Evolutionary conservation across 2,888 invertebrate genomes (phyloP).

Genomic region (Dexiosoma caninum): DNA sequence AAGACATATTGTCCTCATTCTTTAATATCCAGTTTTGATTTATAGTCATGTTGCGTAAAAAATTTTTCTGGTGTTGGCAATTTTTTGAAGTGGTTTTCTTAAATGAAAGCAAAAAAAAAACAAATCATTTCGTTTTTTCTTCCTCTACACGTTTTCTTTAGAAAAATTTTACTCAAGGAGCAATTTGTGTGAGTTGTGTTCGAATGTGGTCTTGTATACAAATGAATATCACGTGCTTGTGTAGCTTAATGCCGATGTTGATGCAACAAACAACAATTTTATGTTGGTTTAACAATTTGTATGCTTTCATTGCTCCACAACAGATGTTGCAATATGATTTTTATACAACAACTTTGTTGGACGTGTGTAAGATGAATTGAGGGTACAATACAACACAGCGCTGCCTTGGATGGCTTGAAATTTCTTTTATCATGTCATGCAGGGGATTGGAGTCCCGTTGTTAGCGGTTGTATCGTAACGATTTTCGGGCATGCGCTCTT

Average conservation of each 20-base stretch:
- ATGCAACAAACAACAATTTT: constrained; percentile 52
- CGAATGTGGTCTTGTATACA: constrained; percentile 54
- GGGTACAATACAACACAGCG: no score
- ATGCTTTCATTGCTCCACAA: constrained; percentile 7
- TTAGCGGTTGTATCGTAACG: neutral
- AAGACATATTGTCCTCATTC: neutral
- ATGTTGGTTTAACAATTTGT: neutral
- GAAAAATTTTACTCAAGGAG: constrained; percentile 7
- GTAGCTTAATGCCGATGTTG: constrained; percentile 53
- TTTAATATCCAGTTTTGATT: neutral
- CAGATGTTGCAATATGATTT: constrained; percentile 60
- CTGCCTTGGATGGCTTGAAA: neutral
- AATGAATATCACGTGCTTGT: constrained; percentile 62
- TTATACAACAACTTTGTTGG: constrained; percentile 25
- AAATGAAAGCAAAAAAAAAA: constrained; percentile 15
- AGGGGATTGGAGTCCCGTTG: neutral
- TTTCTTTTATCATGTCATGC: neutral
- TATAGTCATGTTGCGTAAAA: neutral
- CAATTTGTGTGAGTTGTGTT: constrained; percentile 47
- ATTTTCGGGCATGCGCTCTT: constrained; percentile 25
- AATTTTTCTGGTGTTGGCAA: constrained; percentile 39
- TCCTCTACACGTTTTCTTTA: neutral
- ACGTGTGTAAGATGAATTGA: constrained; percentile 34
- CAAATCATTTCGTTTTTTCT: neutral
- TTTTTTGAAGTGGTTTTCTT: constrained; percentile 53